Base-by-base conservation (phyloP, 2,888 invertebrate genomes). In the Eupithecia centaureata region DNA sequence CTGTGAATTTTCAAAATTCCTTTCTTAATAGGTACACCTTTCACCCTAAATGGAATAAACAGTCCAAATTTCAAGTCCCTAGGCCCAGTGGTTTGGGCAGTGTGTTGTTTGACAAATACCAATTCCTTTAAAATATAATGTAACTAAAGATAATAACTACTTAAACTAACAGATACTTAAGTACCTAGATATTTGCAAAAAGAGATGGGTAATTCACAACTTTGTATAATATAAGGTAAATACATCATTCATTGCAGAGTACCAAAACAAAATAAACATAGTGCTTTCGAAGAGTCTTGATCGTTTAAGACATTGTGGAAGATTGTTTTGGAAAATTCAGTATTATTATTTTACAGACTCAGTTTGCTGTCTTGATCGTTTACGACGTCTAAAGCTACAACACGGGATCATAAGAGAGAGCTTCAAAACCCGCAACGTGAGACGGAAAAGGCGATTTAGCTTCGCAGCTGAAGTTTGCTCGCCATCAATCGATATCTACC, bases 401-500 rank as follows among this genome's bases (percentile, higher is more conserved):
- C 12, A 32, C 56, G n/a, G 22, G 32, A 18, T 32, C 1, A 33
- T 32, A 57, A 56, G 32, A 33, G 57, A 56, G 32, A 33, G 57
- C 22, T 22, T 30, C 28, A 28, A 57, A 33, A 32, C 32, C 57
- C 22, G 57, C 57, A 57, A 57, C 32, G 57, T 22, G 57, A 57
- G 57, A 57, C 57, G 32, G 57, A 32, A 56, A 42, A 27, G 63
- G 32, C 57, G 33, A 18, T 63, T 32, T 51, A 56, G 58, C 25
- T 42, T 47, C 38, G 60, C 10, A 42, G 62, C n/a, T 25, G 62
- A 52, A 65, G 57, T 22, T 42, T 10, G 42, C 58, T 62, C 54
- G 54, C 56, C 32, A 54, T 61, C 65, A 73, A 75, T 76, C 75
- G 76, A 78, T 77, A 74, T 68, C 66, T 74, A 74, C 69, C 66